Evolutionary conservation across 2,888 invertebrate species (phyloP), one percentile per base, ranked within the genome.

Genomic region (Leptinotarsa juncta): DNA sequence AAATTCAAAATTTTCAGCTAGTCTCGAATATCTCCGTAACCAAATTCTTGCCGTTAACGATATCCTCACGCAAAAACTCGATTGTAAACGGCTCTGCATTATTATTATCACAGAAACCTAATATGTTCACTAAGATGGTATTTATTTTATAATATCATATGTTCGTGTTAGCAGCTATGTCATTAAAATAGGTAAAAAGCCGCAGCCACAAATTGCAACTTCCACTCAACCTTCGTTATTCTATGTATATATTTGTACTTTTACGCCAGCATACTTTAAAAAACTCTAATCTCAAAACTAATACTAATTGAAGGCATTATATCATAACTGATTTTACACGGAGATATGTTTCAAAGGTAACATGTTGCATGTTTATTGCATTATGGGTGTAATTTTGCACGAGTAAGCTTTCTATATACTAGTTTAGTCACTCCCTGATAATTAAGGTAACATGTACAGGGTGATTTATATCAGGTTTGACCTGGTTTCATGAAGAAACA

Each of bases 361-460:
- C 71, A 67, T 74, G 73, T 76, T 76, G 73, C 73, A 77, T 74
- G 72, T 51, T 74, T 67, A 72, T 23, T 72, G 70, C 65, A 57
- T 69, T 66, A 26, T 67, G 62, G 32, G 67, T n/a, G 57, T 68
- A 18, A 71, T 50, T 67, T 71, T 55, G 62, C 51, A 65, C 69
- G 74, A 69, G 50, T 62, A 23, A 62, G 65, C 55, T 67, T 67
- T 65, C 26, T 70, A 57, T 62, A 51, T 66, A 67, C 53, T 62
- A 48, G 67, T 51, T 23, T 20, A 42, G 32, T 42, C n/a, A 32
- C 5, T 62, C n/a, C 26, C 32, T 62, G 42, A 42, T 62, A 32
- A 62, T 42, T 62, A 55, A 42, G 2, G n/a, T 18, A 49, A 68
- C 42, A 20, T 32, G 62, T 62, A 62, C 62, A 62, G 62, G 62